Conservation (phyloP, 2,888 invertebrate genomes). For the Gordius sp. region DNA sequence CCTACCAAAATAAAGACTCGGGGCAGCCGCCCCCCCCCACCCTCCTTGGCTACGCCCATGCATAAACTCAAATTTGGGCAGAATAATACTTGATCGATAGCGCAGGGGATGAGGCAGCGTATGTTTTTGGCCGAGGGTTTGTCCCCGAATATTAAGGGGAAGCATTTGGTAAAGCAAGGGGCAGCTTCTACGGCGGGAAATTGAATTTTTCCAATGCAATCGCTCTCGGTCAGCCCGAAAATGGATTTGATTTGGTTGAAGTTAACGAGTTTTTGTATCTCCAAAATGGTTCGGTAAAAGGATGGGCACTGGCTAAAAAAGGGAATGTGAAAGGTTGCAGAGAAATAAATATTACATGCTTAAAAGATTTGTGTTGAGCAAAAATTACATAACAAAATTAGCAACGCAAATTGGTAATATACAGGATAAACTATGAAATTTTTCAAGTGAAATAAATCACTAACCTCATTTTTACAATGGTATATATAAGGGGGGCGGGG, state of each 20-base stretch:
- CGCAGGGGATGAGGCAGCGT: conserved; percentile 71
- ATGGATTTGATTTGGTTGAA: conserved; percentile 92
- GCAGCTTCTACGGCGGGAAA: conserved; percentile 90
- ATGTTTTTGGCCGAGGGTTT: conserved; percentile 33
- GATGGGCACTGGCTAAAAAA: conserved; percentile 47
- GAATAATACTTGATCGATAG: conserved; percentile 56
- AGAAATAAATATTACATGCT: too few relatives aligned
- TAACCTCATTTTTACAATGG: too few relatives aligned
- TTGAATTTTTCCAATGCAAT: conserved; percentile 76
- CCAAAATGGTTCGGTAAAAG: conserved; percentile 69
- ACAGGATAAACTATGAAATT: too few relatives aligned
- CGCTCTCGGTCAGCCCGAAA: conserved; percentile 84
- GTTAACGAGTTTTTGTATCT: conserved; percentile 74
- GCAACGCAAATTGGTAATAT: background rate
- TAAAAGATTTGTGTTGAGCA: too few relatives aligned
- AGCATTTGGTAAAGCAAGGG: conserved; percentile 61
- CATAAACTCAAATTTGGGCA: too few relatives aligned
- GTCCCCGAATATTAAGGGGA: conserved; percentile 59
- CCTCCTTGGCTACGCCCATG: too few relatives aligned
- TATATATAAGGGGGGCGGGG: too few relatives aligned
- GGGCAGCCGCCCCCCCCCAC: too few relatives aligned
- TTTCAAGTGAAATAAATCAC: too few relatives aligned
- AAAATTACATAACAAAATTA: background rate
- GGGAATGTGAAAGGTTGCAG: conserved; percentile 18
- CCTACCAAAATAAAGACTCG: too few relatives aligned